Base-by-base conservation (phyloP, 2,888 invertebrate species). In the Cybosia mesomella region DNA sequence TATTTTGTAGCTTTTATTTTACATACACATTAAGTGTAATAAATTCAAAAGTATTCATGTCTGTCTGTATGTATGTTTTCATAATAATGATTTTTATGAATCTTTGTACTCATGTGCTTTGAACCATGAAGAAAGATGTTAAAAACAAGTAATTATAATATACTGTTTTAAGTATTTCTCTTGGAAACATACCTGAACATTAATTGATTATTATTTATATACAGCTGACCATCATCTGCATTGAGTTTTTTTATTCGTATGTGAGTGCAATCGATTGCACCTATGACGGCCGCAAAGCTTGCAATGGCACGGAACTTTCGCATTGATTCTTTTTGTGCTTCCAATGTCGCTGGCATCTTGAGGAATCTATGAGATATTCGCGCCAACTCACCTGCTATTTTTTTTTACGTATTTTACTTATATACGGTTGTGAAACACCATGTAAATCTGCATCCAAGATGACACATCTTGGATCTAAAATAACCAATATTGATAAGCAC, bases 381-480 rank as follows among this genome's bases (percentile, higher is more conserved):
- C 1, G 73, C 64, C 39, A 75, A n/a, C 0, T 66, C 66, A 64
- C 28, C 34, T 32, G 75, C 75, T n/a, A 73, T n/a, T n/a, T 64
- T 2, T 58, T 71, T 62, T 67, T 70, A 22, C 71, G 71, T 11
- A 58, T 71, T 4, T 64, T 70, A 21, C 71, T 75, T 0, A 75
- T 58, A 21, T 18, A 32, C 43, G 66, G 72, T 61, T 75, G 69
- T 10, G 70, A 72, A 0, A 72, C 54, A 2, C 75, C 71, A 61
- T 75, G 70, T 22, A 71, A 54, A 21, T 75, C 75, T 3, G 62
- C 75, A n/a, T n/a, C n/a, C n/a, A n/a, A n/a, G n/a, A n/a, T 32
- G 62, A 71, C 43, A 73, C 71, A 64, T 73, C 71, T 68, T 75
- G 75, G 18, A 73, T 73, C 68, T 73, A 34, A 67, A 55, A 55